Evolutionary conservation across 2,888 invertebrate genomes (phyloP).

Genomic region (Entomobrya proxima): DNA sequence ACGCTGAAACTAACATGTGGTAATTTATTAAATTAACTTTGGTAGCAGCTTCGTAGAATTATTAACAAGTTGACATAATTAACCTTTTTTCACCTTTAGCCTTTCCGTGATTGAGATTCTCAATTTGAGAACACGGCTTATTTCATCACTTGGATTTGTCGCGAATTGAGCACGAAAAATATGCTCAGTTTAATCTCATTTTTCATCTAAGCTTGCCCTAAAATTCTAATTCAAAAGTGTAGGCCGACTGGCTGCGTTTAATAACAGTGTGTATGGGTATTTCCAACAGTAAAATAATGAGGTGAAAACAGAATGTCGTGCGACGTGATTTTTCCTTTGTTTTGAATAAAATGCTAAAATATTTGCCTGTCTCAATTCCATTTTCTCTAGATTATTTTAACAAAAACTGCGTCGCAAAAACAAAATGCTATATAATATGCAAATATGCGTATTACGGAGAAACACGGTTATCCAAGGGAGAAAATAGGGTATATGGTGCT

Average conservation of each 20-base stretch:
- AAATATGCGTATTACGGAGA: too few species aligned
- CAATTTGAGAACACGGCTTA: too few species aligned
- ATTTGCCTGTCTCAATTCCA: not conserved
- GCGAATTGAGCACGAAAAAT: too few species aligned
- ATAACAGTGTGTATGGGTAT: not conserved
- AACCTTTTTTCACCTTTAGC: too few species aligned
- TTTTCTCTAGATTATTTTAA: constrained; percentile 3
- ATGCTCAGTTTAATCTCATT: too few species aligned
- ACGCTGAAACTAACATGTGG: too few species aligned
- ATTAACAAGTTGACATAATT: too few species aligned
- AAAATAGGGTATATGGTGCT: not conserved
- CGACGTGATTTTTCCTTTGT: not conserved
- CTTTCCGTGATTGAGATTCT: too few species aligned
- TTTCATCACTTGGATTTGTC: too few species aligned
- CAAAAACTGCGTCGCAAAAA: not conserved
- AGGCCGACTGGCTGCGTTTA: not conserved
- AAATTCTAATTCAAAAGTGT: not conserved
- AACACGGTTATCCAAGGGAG: constrained; percentile 11
- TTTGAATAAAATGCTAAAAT: constrained; percentile 30
- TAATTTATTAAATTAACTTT: too few species aligned
- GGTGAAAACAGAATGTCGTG: constrained; percentile 32
- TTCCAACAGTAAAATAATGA: constrained; percentile 31
- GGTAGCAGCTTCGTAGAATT: not conserved
- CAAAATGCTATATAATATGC: not conserved
- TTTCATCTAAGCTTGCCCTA: not conserved